Base-by-base conservation (phyloP, 2,113 vertebrate species). In the Malurus elegans region DNA sequence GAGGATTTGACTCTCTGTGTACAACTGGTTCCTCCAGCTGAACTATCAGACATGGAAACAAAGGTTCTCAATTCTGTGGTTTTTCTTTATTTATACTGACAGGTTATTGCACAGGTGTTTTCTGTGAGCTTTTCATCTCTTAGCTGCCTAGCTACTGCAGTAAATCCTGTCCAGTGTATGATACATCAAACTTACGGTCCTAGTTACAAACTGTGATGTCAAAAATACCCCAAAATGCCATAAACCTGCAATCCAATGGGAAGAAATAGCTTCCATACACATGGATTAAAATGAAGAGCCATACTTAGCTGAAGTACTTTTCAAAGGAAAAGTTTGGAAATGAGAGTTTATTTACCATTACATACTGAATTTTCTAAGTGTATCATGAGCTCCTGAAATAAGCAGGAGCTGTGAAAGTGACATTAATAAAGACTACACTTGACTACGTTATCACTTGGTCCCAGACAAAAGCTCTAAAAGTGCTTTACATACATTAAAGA, bases 401-500 rank as follows among this genome's bases (percentile, higher is more conserved):
- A 91, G 74, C 53, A 89, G 42, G 50, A 90, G 58, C 47, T 66
- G 57, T 14, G 47, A 25, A 87, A 94, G 34, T 47, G 40, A 75
- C 70, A n/a, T 76, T 79, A 86, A 70, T 83, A 60, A 86, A 80
- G 79, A 38, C 75, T 54, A 57, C 60, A 54, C 58, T 86, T 78
- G 78, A 47, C 58, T 69, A 5, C 2, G 34, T 92, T 86, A 91
- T 95, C 83, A 34, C 24, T 67, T 88, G 60, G 56, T 91, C 42
- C 45, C 87, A 91, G 80, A 78, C 29, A 92, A 92, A 92, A 87
- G 85, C 72, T 86, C 85, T 72, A 50, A 34, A 67, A 67, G 62
- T 92, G 28, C 82, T 97, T 93, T 96, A 79, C 79, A 71, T 66
- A 85, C 15, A 80, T 74, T 70, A 95, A 90, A 70, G 54, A 61